Evolutionary conservation across 2,888 invertebrate species (phyloP).

Genomic region (Torymus tubicola): DNA sequence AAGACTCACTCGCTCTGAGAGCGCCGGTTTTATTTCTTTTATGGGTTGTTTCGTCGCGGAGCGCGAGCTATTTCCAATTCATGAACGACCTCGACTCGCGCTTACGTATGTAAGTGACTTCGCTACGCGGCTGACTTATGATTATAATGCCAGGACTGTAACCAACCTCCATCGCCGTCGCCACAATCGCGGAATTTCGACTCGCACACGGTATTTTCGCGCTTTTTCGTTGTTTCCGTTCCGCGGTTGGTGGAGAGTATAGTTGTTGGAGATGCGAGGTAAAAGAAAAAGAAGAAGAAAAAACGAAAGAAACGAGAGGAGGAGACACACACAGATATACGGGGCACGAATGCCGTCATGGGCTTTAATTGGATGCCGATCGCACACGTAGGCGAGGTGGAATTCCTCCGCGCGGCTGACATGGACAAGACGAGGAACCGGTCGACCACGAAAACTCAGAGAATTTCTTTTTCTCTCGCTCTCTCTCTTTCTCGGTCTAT

Average conservation of each 20-base stretch:
- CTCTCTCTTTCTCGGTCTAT: constrained; percentile 19
- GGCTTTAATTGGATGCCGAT: constrained; percentile 62
- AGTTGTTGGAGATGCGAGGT: not conserved
- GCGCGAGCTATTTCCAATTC: constrained; percentile 72
- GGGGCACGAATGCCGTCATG: constrained; percentile 49
- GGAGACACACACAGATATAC: not conserved
- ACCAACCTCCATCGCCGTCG: not conserved
- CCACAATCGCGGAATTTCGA: constrained; percentile 26
- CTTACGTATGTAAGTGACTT: constrained; percentile 60
- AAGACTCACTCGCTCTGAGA: constrained; percentile 66
- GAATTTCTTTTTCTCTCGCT: constrained; percentile 45
- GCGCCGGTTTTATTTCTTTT: constrained; percentile 70
- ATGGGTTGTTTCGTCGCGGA: constrained; percentile 71
- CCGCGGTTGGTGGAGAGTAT: not conserved
- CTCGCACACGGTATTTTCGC: constrained; percentile 18
- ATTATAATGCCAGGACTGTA: constrained; percentile 51
- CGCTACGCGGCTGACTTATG: constrained; percentile 56
- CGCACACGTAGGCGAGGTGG: constrained; percentile 59
- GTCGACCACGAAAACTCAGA: constrained; percentile 50
- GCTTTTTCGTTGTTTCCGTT: not conserved
- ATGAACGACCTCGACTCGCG: constrained; percentile 68
- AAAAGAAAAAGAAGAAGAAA: constrained; percentile 14
- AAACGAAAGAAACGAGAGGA: constrained; percentile 13
- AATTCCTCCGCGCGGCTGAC: constrained; percentile 38
- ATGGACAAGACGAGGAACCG: constrained; percentile 54